Conservation (phyloP, 2,113 vertebrate species). For the Cynopterus brachyotis region DNA sequence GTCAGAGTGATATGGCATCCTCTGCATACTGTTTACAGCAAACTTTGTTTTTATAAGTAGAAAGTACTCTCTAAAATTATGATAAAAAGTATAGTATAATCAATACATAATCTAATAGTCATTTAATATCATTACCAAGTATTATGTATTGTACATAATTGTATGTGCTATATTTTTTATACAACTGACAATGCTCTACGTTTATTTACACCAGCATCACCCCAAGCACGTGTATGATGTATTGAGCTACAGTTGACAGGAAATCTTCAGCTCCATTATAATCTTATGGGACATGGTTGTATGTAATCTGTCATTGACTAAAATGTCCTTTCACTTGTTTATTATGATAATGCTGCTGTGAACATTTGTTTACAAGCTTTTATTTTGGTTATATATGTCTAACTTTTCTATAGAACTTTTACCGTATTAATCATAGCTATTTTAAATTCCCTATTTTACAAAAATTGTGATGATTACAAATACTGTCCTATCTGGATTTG, state of each 20-base stretch:
- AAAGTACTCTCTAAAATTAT: neutral
- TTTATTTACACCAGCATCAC: neutral
- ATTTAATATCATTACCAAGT: neutral
- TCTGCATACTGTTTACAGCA: neutral
- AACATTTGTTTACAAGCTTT: neutral
- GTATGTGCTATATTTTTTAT: neutral
- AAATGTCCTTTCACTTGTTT: neutral
- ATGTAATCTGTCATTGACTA: too few species aligned
- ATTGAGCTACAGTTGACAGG: neutral
- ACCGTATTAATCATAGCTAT: neutral
- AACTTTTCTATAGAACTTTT: neutral
- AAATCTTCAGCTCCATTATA: too few species aligned
- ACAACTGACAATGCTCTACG: neutral
- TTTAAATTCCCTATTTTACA: neutral
- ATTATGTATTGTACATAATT: neutral
- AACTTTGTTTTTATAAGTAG: neutral
- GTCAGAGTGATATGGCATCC: neutral
- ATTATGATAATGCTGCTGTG: neutral
- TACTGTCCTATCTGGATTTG: neutral
- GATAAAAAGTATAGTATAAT: neutral
- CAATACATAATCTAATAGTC: neutral
- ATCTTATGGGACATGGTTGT: too few species aligned
- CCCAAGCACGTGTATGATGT: neutral
- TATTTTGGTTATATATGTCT: neutral
- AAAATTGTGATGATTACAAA: neutral